phyloP scores from a whole-genome alignment of 1,140 invertebrate genomes.

The Drosophila insularis region DNA sequence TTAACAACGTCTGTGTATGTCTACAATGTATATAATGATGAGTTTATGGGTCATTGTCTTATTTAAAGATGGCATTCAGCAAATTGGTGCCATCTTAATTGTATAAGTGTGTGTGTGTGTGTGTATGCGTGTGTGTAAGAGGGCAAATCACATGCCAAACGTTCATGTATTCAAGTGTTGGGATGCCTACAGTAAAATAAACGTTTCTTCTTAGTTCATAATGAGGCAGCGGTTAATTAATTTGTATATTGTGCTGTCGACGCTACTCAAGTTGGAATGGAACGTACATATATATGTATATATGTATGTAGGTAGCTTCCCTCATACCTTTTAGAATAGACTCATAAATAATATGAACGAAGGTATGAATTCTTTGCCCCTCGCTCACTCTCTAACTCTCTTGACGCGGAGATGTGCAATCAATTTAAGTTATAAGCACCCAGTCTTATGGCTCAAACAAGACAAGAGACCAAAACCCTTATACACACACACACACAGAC shows the following conservation, averaged over 20 bases:
- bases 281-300: constrained; percentile 10
- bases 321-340: constrained; percentile 22
- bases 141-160: no score
- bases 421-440: constrained; percentile 51
- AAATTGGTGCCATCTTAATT: constrained; percentile 60
- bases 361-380: constrained; percentile 10
- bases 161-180: background rate
- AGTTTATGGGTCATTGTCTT: constrained; percentile 50
- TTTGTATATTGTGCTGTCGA: constrained; percentile 71
- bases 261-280: constrained; percentile 9
- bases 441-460: constrained; percentile 21
- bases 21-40: constrained; percentile 29
- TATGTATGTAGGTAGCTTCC: background rate
- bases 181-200: constrained; percentile 1
- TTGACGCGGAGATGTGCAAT: constrained; percentile 47
- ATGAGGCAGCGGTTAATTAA: constrained; percentile 66
- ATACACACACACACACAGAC: no score
- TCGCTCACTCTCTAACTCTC: background rate
- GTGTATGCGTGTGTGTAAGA: no score
- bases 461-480: constrained; percentile 13
- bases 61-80: constrained; percentile 48
- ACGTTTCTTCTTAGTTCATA: constrained; percentile 25
- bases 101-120: constrained; percentile 24
- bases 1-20: background rate
- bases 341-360: constrained; percentile 48